Conservation (phyloP, 2,797 vertebrate species). For the Pantherophis alleghaniensis region DNA sequence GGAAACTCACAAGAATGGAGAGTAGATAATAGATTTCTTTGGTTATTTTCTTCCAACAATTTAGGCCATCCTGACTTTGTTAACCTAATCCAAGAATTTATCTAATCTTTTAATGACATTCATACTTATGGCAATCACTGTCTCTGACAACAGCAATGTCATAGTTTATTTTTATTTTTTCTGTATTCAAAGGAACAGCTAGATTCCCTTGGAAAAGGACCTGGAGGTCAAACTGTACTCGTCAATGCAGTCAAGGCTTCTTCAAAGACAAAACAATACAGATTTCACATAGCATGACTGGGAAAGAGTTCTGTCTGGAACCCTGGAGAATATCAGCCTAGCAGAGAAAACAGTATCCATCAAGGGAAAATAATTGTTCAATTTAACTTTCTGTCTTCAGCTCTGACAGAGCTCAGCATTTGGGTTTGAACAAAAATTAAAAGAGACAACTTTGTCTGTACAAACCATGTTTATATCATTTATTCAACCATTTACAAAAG, state of each 20-base stretch:
- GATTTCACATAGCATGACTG: neutral
- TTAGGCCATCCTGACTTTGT: neutral
- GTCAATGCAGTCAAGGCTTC: neutral
- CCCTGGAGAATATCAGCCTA: neutral
- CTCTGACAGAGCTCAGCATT: neutral
- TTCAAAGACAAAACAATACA: neutral
- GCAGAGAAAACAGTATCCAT: neutral
- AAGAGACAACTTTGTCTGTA: neutral
- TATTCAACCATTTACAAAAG: neutral
- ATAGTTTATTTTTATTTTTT: neutral
- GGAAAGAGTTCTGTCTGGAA: neutral
- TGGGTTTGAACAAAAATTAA: neutral
- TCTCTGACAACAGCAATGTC: neutral
- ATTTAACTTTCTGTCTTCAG: neutral
- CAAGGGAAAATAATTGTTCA: neutral
- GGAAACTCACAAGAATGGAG: neutral
- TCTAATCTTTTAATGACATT: neutral
- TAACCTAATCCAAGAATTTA: neutral
- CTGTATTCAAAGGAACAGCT: neutral
- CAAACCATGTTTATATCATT: neutral
- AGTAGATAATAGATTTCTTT: neutral
- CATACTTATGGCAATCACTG: neutral
- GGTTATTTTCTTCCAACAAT: neutral
- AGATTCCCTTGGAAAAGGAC: neutral
- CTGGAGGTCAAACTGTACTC: neutral